Evolutionary conservation across 30 jellyfish, hydroid and myxozoan genomes (phyloP).

Genomic region (Hydractinia symbiolongicarpus): DNA sequence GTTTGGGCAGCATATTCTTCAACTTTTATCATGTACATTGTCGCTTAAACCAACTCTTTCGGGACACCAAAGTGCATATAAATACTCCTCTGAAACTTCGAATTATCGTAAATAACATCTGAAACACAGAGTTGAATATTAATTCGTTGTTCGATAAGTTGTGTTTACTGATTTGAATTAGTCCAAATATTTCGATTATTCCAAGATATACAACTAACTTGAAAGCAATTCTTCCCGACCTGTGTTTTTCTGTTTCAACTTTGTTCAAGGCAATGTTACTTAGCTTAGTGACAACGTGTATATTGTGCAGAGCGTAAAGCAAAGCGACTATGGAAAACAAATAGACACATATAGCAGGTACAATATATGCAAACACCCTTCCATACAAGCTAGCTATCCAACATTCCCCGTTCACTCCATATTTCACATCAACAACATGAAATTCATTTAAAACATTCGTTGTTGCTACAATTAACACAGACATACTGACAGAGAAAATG

Average conservation of each 20-base stretch:
- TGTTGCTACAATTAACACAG: neutral
- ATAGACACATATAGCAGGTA: neutral
- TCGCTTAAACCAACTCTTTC: too few relatives aligned
- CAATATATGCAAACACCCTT: neutral
- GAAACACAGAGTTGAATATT: slow-evolving; percentile 8
- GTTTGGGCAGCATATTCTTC: too few relatives aligned
- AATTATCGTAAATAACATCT: neutral
- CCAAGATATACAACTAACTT: slow-evolving; percentile 9
- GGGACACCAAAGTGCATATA: neutral
- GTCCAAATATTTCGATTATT: neutral
- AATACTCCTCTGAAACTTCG: slow-evolving; percentile 5
- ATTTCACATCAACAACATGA: neutral
- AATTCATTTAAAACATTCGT: neutral
- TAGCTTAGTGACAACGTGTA: neutral
- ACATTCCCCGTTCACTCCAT: neutral
- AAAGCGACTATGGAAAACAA: neutral
- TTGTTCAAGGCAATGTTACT: slow-evolving; percentile 1
- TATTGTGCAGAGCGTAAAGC: slow-evolving; percentile 6
- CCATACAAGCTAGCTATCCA: slow-evolving; percentile 7
- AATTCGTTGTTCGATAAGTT: neutral
- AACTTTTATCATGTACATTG: too few relatives aligned
- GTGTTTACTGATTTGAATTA: neutral
- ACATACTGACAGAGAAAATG: neutral
- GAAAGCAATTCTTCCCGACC: neutral
- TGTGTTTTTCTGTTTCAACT: neutral